These are phyloP conservation scores for Steinernema hermaphroditum DNA, from an alignment of 2,888 invertebrate species.

Conservation along the genomic window DNA sequence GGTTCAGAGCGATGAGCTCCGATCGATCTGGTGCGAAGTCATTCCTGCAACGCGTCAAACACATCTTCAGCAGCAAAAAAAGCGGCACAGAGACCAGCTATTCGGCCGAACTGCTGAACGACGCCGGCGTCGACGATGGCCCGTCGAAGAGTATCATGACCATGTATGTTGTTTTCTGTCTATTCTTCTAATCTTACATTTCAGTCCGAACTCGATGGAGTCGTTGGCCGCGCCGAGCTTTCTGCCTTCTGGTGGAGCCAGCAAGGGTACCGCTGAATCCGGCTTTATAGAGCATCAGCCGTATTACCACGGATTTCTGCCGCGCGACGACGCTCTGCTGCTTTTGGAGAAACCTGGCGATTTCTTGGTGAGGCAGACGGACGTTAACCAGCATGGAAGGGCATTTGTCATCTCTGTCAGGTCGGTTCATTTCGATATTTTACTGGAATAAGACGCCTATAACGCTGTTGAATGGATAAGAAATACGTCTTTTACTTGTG, in stretches of 20 bases:
- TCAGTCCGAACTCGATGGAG: background rate
- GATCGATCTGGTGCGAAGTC: background rate
- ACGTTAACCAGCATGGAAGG: background rate
- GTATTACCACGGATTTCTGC: conserved; percentile 3
- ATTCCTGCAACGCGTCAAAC: background rate
- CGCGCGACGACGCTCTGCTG: background rate
- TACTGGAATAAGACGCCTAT: too few relatives aligned
- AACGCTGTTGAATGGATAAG: too few relatives aligned
- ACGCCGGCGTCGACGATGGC: background rate
- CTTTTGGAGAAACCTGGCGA: background rate
- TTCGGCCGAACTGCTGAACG: background rate
- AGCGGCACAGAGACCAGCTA: background rate
- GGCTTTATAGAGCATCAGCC: conserved; percentile 5
- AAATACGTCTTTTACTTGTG: too few relatives aligned
- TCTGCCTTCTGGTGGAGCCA: background rate
- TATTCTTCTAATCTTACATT: background rate
- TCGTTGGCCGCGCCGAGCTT: background rate
- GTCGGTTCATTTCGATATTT: too few relatives aligned
- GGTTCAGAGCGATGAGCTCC: background rate
- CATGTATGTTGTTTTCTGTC: background rate
- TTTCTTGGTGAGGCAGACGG: background rate
- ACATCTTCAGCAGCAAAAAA: background rate
- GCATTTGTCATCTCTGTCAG: conserved; percentile 1
- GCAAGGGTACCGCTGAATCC: background rate
- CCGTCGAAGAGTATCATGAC: background rate